Evolutionary conservation across 2,888 invertebrate species (phyloP).

Genomic region (Omphaloscelis lunosa): DNA sequence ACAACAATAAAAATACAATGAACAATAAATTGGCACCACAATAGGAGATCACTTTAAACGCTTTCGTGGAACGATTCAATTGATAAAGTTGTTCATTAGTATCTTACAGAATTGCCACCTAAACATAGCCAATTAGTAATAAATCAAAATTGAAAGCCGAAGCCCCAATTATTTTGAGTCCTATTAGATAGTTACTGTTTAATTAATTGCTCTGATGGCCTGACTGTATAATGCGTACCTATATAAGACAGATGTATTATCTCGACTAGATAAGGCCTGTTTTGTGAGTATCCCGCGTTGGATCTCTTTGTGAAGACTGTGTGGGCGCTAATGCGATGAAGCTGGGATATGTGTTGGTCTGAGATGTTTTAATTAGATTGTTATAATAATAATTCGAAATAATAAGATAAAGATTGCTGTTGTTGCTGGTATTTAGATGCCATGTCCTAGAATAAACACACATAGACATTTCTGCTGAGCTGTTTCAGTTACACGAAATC

Average conservation of each 20-base stretch:
- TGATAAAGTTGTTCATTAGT: constrained; percentile 46
- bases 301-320: constrained; percentile 30
- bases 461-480: neutral
- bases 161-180: constrained; percentile 62
- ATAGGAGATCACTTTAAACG: neutral
- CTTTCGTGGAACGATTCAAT: constrained; percentile 34
- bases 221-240: constrained; percentile 33
- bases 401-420: neutral
- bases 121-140: constrained; percentile 63
- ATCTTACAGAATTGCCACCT: constrained; percentile 43
- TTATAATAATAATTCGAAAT: neutral
- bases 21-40: no score
- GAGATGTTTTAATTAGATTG: constrained; percentile 43
- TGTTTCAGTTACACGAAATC: no score
- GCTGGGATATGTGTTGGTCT: constrained; percentile 10
- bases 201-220: constrained; percentile 61
- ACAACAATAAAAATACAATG: no score
- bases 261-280: constrained; percentile 19
- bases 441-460: neutral
- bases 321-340: constrained; percentile 46
- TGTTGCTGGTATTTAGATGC: neutral
- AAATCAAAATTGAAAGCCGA: constrained; percentile 64
- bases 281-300: constrained; percentile 20
- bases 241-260: constrained; percentile 30
- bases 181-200: constrained; percentile 62